These are phyloP conservation scores for Orthonychiurus folsomi DNA, from an alignment of 2,888 invertebrate genomes.

Conservation along the genomic window DNA sequence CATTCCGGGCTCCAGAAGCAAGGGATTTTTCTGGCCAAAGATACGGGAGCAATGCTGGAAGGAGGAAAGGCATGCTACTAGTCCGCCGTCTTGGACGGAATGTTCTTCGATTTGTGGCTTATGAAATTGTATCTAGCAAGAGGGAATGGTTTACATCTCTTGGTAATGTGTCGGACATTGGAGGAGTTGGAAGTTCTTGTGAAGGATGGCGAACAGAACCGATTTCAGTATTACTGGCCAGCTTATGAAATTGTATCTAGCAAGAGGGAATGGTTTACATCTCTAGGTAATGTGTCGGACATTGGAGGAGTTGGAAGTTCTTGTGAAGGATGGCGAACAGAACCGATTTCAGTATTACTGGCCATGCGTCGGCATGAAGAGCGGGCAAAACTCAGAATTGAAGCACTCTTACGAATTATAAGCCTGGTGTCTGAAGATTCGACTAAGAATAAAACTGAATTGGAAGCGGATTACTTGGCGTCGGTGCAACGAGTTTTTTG, in stretches of 20 bases:
- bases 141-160: conserved; percentile 27
- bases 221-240: conserved; percentile 26
- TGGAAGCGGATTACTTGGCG: conserved; percentile 27
- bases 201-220: conserved; percentile 37
- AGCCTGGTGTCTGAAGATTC: conserved; percentile 22
- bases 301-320: not conserved
- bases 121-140: conserved; percentile 21
- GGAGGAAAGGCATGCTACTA: conserved; percentile 18
- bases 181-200: not conserved
- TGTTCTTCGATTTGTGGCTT: conserved; percentile 29
- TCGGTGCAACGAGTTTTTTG: conserved; percentile 49
- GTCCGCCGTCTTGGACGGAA: conserved; percentile 27
- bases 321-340: conserved; percentile 33
- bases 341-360: conserved; percentile 27
- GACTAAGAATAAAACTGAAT: conserved; percentile 4
- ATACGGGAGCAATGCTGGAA: not conserved
- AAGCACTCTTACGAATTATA: conserved; percentile 33
- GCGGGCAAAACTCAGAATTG: conserved; percentile 32
- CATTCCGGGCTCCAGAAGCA: conserved; percentile 25
- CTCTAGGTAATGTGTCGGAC: not conserved
- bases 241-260: conserved; percentile 16
- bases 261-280: conserved; percentile 7
- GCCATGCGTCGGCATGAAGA: conserved; percentile 35
- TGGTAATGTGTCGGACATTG: not conserved
- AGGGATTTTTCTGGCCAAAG: conserved; percentile 6